A percentile compares a stretch with the other conserved stretches of the same genome.
These are phyloP conservation scores for Rhopalosiphum nymphaeae DNA, from an alignment of 2,888 invertebrate genomes.

Conservation along the genomic window DNA sequence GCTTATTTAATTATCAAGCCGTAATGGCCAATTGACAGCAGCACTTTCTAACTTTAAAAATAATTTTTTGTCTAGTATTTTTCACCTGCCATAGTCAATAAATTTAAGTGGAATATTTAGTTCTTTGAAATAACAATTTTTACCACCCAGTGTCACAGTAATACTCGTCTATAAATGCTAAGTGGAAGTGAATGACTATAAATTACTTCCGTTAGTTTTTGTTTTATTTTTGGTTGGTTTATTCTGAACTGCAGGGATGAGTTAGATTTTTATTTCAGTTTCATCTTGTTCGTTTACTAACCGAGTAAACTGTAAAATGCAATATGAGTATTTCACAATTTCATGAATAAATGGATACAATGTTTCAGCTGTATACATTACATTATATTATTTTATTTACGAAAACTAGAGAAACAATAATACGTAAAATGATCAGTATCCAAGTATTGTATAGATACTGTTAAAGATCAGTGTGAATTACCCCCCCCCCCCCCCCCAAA, in stretches of 20 bases:
- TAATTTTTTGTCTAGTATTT: neutral
- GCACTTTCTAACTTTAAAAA: neutral
- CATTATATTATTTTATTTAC: neutral
- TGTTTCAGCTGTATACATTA: neutral
- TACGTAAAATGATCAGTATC: neutral
- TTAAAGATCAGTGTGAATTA: neutral
- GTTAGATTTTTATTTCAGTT: neutral
- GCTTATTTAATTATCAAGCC: neutral
- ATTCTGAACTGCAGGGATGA: neutral
- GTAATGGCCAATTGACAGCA: neutral
- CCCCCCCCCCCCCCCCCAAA: too few relatives aligned
- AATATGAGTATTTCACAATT: neutral
- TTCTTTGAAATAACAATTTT: neutral
- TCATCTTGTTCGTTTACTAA: neutral
- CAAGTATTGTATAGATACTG: neutral
- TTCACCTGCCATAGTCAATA: neutral
- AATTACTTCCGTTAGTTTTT: neutral
- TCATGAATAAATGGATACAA: neutral
- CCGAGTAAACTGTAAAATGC: neutral
- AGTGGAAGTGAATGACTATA: neutral
- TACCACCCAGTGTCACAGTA: neutral
- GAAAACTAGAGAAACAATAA: neutral
- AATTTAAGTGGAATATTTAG: neutral
- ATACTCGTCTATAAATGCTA: neutral
- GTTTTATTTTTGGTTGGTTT: neutral